Conservation (phyloP, 2,888 invertebrate species). For the Bibio marci region DNA sequence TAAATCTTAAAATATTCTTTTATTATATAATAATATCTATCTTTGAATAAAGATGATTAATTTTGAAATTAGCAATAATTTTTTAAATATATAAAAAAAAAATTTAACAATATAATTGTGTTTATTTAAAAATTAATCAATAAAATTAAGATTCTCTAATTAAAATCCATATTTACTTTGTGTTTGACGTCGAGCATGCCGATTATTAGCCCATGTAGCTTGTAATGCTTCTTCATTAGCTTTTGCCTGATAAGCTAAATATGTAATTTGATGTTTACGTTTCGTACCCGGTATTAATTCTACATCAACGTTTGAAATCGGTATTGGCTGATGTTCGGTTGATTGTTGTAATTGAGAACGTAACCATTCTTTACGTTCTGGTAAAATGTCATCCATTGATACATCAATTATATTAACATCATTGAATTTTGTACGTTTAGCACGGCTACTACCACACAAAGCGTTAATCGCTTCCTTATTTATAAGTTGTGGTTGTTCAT, state of each 20-base stretch:
- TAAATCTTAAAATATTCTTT: too few relatives aligned
- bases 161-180: slow-evolving; percentile 93
- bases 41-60: too few relatives aligned
- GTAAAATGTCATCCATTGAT: slow-evolving; percentile 60
- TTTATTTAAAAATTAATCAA: too few relatives aligned
- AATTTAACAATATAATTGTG: too few relatives aligned
- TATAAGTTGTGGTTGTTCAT: slow-evolving; percentile 12
- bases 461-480: slow-evolving; percentile 33
- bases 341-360: slow-evolving; percentile 63
- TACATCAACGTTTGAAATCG: slow-evolving; percentile 31
- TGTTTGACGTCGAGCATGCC: slow-evolving; percentile 70
- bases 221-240: slow-evolving; percentile 86
- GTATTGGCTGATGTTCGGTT: slow-evolving; percentile 25
- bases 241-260: slow-evolving; percentile 81
- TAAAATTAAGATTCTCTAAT: too few relatives aligned
- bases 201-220: slow-evolving; percentile 84
- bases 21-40: too few relatives aligned
- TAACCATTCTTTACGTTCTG: slow-evolving; percentile 66
- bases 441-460: slow-evolving; percentile 46
- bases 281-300: slow-evolving; percentile 43
- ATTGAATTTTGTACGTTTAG: slow-evolving; percentile 38
- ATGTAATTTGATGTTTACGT: slow-evolving; percentile 91
- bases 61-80: too few relatives aligned
- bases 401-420: slow-evolving; percentile 67
- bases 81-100: too few relatives aligned